Evolutionary conservation across 2,113 vertebrate genomes (phyloP), one percentile per base, ranked within the genome.

Genomic region (Lucifuga dentata): DNA sequence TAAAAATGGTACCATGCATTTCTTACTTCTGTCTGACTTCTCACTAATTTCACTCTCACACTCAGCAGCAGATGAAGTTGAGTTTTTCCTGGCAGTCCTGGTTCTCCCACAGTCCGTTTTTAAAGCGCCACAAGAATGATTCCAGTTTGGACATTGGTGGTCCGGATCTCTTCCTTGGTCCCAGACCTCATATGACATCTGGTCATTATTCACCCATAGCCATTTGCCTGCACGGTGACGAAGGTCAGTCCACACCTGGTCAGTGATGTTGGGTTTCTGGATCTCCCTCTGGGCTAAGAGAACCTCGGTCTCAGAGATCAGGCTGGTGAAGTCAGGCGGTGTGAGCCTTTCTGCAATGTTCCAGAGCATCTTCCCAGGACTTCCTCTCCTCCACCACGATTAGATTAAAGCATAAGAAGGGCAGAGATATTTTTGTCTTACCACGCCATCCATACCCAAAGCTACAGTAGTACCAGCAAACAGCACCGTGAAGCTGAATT

Each of bases 371-470:
- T 48, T 85, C 78, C 80, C 75, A 84, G 16, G 72, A 44, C 32
- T 12, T 72, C 38, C 15, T n/a, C 13, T 15, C 15, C 2, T 35
- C 1, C 23, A 56, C 24, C 8, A 48, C 7, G 0, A 0, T 13
- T 2, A 68, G 2, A 21, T 1, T 26, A 41, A 79, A 8, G 50
- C 77, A 85, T 62, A 59, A 69, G 41, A 81, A 84, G 39, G 24
- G 3, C 2, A 2, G 0, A 0, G 0, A 0, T 0, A 0, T 0
- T 1, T 0, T 2, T 1, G 0, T 0, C 0, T 0, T 0, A 0
- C 1, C 17, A 16, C 0, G 1, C 1, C 0, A 0, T 3, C 65
- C 36, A 0, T 0, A 0, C 0, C 1, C 0, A 0, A 0, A 0
- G 1, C 0, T 0, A n/a, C n/a, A n/a, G n/a, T n/a, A n/a, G n/a